Evolutionary conservation across 2,888 invertebrate genomes (phyloP).

Genomic region (Sinodicranocentrus sp.): DNA sequence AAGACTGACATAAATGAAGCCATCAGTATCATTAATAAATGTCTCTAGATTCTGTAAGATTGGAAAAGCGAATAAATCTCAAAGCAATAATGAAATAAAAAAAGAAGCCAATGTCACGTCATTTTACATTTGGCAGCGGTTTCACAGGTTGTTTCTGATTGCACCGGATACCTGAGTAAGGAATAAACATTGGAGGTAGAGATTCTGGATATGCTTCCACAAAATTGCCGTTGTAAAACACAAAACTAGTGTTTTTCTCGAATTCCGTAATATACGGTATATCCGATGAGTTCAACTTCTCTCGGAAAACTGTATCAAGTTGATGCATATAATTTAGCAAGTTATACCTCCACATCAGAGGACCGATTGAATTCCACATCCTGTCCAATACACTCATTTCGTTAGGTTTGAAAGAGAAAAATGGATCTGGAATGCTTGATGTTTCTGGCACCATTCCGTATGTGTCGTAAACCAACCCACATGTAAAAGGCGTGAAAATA

Average conservation of each 20-base stretch:
- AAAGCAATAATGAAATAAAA: slow-evolving; percentile 1
- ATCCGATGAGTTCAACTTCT: slow-evolving; percentile 23
- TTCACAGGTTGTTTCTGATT: neutral
- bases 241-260: slow-evolving; percentile 46
- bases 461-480: neutral
- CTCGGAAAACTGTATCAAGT: neutral
- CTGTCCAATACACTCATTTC: slow-evolving; percentile 24
- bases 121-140: neutral
- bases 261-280: slow-evolving; percentile 28
- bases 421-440: slow-evolving; percentile 17
- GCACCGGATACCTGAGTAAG: slow-evolving; percentile 34
- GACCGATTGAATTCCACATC: neutral
- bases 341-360: slow-evolving; percentile 21
- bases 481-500: neutral
- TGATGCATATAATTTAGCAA: neutral
- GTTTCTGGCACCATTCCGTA: slow-evolving; percentile 43
- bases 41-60: slow-evolving; percentile 42
- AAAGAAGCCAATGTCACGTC: too few species aligned
- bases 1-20: slow-evolving; percentile 72
- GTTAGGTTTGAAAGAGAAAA: neutral
- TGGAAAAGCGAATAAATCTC: too few species aligned
- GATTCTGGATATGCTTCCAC: slow-evolving; percentile 41
- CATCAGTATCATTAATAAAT: slow-evolving; percentile 65
- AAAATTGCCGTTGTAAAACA: slow-evolving; percentile 45
- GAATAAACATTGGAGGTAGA: slow-evolving; percentile 52